Evolutionary conservation across 2,113 vertebrate species (phyloP), one percentile per base, ranked within the genome.

Genomic region (Oreochromis tanganicae): DNA sequence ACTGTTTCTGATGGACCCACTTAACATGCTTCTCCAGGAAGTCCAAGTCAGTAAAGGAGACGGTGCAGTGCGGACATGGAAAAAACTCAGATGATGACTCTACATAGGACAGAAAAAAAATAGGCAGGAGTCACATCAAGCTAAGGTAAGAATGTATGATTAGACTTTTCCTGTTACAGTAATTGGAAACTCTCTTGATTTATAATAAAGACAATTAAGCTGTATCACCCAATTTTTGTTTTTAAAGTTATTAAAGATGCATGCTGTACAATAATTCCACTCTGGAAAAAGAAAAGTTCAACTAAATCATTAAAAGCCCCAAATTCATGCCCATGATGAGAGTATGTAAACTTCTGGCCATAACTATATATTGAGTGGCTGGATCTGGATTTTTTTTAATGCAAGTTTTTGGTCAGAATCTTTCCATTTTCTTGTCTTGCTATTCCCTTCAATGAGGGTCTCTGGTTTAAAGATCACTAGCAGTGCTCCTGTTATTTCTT

Each of bases 21-120:
- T 97, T 96, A 14, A 97, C 88, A 13, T 97, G 97, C 68, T 97
- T 96, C 90, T 96, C 96, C 85, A 97, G 86, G 93, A 96, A 96
- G 3, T 95, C 94, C 66, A 89, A 71, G 85, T 94, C 91, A 14
- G 95, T 96, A 59, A 97, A 97, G 87, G 96, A 96, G 85, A 97
- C 89, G 5, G 89, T 89, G 85, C 97, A 97, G 91, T 96, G 96
- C 24, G 95, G 94, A 82, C 96, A 97, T 4, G 96, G 95, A 81
- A 95, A 96, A 85, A 96, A 93, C 21, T 93, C 86, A 12, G 93
- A 90, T 1, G 92, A 90, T n/a, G 94, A 84, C 13, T 89, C 96
- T 95, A 46, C 19, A 17, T 5, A 82, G 27, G 68, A 87, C 82
- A 88, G 52, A 63, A 34, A 36, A 59, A 3, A 93, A 21, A 91